Evolutionary conservation across 2,113 vertebrate species (phyloP), one percentile per base, ranked within the genome.

Genomic region (Pheucticus melanocephalus): DNA sequence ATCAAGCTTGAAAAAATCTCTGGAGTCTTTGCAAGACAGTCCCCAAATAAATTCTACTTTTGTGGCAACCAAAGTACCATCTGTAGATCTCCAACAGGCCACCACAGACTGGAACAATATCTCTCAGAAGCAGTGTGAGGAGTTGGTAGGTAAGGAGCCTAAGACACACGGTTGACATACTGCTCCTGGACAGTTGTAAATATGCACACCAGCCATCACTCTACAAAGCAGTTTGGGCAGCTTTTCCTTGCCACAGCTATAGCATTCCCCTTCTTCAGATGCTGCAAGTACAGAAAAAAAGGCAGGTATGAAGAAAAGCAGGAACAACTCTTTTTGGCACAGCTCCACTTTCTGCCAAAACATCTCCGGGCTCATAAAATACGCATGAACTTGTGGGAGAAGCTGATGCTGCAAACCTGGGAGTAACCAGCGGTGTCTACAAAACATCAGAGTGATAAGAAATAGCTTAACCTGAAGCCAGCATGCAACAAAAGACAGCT

Each of bases 351-450:
- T 66, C 69, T 6, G 5, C 86, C 24, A 4, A 76, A 87, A 79
- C 65, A 61, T 84, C 82, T 89, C 83, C 2, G 5, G 37, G 69
- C 73, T 95, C 91, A 95, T 92, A 96, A 96, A 96, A 95, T 68
- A 94, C 78, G 2, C 69, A 89, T 68, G 91, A 93, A 86, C 69
- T 81, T 60, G 47, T 79, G 73, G 27, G 40, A 94, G 80, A 95
- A 86, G 56, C 60, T 88, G 57, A 75, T 1, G 14, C 47, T 75
- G 77, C 53, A 88, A 89, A 94, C 82, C 83, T 84, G 57, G 73
- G 88, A 93, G 69, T 75, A 92, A 78, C 81, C 1, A 1, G 69
- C 1, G 0, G 44, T 45, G 48, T n/a, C 86, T 86, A 64, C 70
- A 84, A 71, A 96, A 95, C 48, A 78, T 86, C 81, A 86, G 44